Conservation (phyloP, 2,797 vertebrate species). For the Chaetodon trifasciatus region DNA sequence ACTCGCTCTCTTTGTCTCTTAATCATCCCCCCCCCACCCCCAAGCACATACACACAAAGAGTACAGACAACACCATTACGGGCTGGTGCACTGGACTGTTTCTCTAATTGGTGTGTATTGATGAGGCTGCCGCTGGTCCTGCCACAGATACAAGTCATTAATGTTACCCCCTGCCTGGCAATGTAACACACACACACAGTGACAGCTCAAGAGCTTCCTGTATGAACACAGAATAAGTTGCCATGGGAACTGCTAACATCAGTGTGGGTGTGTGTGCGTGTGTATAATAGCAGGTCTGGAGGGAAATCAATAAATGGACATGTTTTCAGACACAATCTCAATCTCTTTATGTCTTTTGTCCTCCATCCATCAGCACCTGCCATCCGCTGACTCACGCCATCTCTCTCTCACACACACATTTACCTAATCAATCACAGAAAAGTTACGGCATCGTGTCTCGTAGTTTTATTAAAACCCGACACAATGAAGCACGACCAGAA, state of each 20-base stretch:
- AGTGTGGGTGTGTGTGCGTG: slow-evolving; percentile 54
- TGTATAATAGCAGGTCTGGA: slow-evolving; percentile 7
- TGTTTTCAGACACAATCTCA: slow-evolving; percentile 25
- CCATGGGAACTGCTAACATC: slow-evolving; percentile 78
- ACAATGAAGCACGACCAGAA: slow-evolving; percentile 2
- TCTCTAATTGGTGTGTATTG: slow-evolving; percentile 65
- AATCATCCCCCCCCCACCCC: slow-evolving; percentile 2
- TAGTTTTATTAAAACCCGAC: slow-evolving; percentile 50
- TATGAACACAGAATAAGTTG: slow-evolving; percentile 53
- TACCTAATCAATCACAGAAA: slow-evolving; percentile 27
- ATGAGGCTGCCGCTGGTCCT: slow-evolving; percentile 59
- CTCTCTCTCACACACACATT: not conserved
- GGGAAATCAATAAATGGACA: slow-evolving; percentile 56
- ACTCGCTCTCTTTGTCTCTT: slow-evolving; percentile 20
- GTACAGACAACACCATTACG: slow-evolving; percentile 16
- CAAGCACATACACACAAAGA: slow-evolving; percentile 11
- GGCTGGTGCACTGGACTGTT: slow-evolving; percentile 19
- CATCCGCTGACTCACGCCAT: not conserved
- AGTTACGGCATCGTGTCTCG: slow-evolving; percentile 12
- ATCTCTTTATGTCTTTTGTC: slow-evolving; percentile 28
- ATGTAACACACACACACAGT: slow-evolving; percentile 27
- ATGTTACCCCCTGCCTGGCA: slow-evolving; percentile 55
- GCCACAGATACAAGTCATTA: slow-evolving; percentile 72
- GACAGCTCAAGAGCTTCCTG: slow-evolving; percentile 42
- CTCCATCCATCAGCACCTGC: slow-evolving; percentile 46